phyloP scores from a whole-genome alignment of 2,888 invertebrate species.

The Pristionchus exspectatus region DNA sequence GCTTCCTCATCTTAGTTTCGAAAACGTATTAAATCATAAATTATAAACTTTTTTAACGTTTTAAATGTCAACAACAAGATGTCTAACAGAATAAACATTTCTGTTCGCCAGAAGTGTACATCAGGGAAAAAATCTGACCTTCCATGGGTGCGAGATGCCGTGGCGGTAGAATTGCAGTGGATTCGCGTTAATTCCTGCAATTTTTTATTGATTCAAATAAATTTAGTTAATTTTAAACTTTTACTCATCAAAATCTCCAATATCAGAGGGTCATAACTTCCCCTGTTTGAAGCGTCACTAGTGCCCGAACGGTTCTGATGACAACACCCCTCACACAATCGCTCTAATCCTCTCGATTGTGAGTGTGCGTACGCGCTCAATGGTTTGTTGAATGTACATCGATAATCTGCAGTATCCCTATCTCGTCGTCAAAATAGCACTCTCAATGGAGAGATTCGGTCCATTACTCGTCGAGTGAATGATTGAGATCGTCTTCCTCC shows the following conservation, averaged over 20 bases:
- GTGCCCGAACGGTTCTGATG: neutral
- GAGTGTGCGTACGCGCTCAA: neutral
- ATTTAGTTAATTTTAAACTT: neutral
- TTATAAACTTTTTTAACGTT: too few species aligned
- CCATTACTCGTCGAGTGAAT: too few species aligned
- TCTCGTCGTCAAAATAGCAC: too few species aligned
- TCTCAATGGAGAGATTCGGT: too few species aligned
- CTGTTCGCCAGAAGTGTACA: too few species aligned
- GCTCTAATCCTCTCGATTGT: neutral
- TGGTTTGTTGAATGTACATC: neutral
- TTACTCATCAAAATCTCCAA: neutral
- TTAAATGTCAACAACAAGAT: too few species aligned
- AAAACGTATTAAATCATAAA: too few species aligned
- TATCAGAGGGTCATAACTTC: neutral
- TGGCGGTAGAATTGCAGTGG: conserved; percentile 79
- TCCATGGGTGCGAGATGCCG: conserved; percentile 78
- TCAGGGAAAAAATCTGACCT: conserved; percentile 58
- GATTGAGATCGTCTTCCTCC: too few species aligned
- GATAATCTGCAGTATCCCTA: neutral
- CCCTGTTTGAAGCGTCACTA: neutral
- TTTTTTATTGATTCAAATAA: neutral
- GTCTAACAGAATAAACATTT: neutral
- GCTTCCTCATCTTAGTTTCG: too few species aligned
- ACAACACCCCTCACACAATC: neutral
- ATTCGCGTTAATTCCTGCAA: conserved; percentile 78